Evolutionary conservation across 2,888 invertebrate species (phyloP), one percentile per base, ranked within the genome.

Genomic region (Brenthis hecate): DNA sequence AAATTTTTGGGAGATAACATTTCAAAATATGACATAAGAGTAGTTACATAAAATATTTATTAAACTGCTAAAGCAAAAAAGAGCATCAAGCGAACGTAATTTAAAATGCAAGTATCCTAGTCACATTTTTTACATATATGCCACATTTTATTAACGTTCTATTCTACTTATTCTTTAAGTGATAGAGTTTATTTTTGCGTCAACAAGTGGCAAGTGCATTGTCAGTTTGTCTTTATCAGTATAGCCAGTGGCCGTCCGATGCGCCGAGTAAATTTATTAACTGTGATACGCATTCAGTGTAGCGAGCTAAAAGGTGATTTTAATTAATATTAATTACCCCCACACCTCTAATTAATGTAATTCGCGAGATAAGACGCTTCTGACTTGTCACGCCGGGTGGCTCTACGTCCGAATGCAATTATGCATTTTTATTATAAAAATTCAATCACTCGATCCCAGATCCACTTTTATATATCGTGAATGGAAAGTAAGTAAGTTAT

Each of bases 301-400:
- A 87, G 86, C 87, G 81, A 85, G 83, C 87, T 91, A 87, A 91
- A 90, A 91, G 89, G 89, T 87, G 91, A 88, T 89, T 89, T 88
- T 89, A 92, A 92, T 91, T 91, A 90, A 92, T 91, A 92, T 92
- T 91, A 91, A 92, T 92, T 91, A 91, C 87, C 82, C 85, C 89
- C 90, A 90, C 92, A 91, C 91, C 91, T 91, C 87, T 91, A 90
- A 91, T 91, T 91, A 92, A 89, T 88, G 89, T 91, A 89, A 89
- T 89, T 88, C 85, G 84, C 83, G 78, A 89, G 91, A 91, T 91
- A 91, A 85, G 81, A 73, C 76, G 77, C 74, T 68, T 83, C 81
- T 80, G 78, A 83, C 77, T 77, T 82, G 85, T 83, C 82, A 82
- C 80, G 80, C 80, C 77, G 81, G 78, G 82, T 82, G 78, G 78